Percentiles rank a stretch among this genome's conserved stretches.
Conservation (phyloP, 2,888 invertebrate species). For the Eupithecia insigniata region DNA sequence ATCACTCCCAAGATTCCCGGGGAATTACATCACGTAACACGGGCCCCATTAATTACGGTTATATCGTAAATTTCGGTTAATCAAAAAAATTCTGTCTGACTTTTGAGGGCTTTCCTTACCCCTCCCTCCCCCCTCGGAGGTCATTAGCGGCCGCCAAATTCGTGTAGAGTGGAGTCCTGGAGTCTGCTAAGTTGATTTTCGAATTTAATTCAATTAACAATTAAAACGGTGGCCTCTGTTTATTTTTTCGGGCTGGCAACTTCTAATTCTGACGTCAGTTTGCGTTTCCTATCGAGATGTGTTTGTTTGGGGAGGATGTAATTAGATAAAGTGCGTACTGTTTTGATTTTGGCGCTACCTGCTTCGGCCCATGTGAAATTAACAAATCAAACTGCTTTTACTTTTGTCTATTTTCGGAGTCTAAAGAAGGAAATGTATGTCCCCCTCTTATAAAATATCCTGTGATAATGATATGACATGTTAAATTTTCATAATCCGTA, state of each 20-base stretch:
- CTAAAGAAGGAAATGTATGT: not conserved
- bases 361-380: constrained; percentile 2
- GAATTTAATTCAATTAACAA: constrained; percentile 81
- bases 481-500: not conserved
- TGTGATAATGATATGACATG: no score
- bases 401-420: not conserved
- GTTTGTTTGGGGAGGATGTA: constrained; percentile 46
- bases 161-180: constrained; percentile 58
- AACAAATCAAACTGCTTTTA: not conserved
- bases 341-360: constrained; percentile 32
- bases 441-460: no score
- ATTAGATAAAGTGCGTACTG: constrained; percentile 40
- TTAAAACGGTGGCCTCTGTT: constrained; percentile 72
- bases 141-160: constrained; percentile 69
- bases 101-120: constrained; percentile 52
- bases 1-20: constrained; percentile 54
- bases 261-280: constrained; percentile 65
- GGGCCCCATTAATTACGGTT: constrained; percentile 70
- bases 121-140: constrained; percentile 43
- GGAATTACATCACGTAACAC: constrained; percentile 57
- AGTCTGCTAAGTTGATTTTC: constrained; percentile 70
- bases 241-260: constrained; percentile 69
- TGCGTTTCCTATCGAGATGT: constrained; percentile 57
- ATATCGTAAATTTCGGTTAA: constrained; percentile 71
- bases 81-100: constrained; percentile 70